A percentile compares a stretch with the other conserved stretches of the same genome.
These are phyloP conservation scores for Listronotus oregonensis DNA, from an alignment of 1,140 invertebrate species.

Conservation along the genomic window DNA sequence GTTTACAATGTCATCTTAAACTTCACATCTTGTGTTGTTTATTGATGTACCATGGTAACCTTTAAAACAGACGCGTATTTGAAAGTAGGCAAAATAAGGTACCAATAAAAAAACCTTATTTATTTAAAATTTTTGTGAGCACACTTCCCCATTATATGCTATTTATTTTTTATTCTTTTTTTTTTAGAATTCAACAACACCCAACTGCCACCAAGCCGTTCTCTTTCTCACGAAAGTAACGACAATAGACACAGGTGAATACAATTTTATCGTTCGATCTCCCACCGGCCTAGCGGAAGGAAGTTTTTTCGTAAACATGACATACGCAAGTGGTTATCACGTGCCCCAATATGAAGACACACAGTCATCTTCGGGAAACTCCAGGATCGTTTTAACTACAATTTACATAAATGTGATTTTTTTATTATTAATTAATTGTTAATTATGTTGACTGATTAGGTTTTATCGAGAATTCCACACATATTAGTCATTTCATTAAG, in stretches of 20 bases:
- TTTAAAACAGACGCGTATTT: no score
- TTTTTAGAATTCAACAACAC: slow-evolving; percentile 56
- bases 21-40: no score
- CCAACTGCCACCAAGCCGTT: slow-evolving; percentile 60
- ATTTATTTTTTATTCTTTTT: not conserved
- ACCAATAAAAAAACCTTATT: slow-evolving; percentile 4
- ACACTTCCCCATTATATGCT: no score
- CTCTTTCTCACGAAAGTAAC: slow-evolving; percentile 59
- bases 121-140: slow-evolving; percentile 24
- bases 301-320: slow-evolving; percentile 61
- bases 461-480: slow-evolving; percentile 15
- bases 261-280: slow-evolving; percentile 61
- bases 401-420: slow-evolving; percentile 52
- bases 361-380: slow-evolving; percentile 22
- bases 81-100: no score
- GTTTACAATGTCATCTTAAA: no score
- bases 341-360: slow-evolving; percentile 40
- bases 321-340: slow-evolving; percentile 56
- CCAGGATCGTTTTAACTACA: slow-evolving; percentile 35
- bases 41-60: no score
- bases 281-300: slow-evolving; percentile 60
- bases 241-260: slow-evolving; percentile 59
- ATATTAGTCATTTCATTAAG: slow-evolving; percentile 13
- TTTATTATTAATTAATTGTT: slow-evolving; percentile 45
- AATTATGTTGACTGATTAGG: slow-evolving; percentile 37